phyloP scores from a whole-genome alignment of 1,140 invertebrate genomes.

The Sarcophaga bullata region DNA sequence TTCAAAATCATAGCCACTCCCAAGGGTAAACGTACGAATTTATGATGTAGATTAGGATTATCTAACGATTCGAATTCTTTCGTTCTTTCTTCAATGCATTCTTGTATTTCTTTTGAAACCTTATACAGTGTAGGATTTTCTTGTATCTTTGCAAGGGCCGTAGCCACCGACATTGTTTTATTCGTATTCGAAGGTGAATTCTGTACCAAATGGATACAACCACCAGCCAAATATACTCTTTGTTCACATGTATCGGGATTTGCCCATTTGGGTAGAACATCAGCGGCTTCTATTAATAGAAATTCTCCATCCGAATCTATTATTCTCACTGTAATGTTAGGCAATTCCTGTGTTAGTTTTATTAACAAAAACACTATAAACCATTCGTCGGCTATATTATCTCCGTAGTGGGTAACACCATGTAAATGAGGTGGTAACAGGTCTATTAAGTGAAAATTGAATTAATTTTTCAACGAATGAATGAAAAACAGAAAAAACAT shows the following conservation, averaged over 20 bases:
- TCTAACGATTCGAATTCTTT: slow-evolving; percentile 71
- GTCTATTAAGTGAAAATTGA: slow-evolving; percentile 45
- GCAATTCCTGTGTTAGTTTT: slow-evolving; percentile 78
- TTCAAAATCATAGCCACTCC: slow-evolving; percentile 84
- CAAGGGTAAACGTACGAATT: slow-evolving; percentile 83
- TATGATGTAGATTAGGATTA: slow-evolving; percentile 74
- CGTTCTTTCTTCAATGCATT: slow-evolving; percentile 68
- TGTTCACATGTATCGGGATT: slow-evolving; percentile 81
- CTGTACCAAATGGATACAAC: slow-evolving; percentile 77
- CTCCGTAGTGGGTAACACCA: slow-evolving; percentile 86
- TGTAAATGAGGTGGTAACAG: slow-evolving; percentile 76
- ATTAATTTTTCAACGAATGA: slow-evolving; percentile 42
- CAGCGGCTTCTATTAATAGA: slow-evolving; percentile 91
- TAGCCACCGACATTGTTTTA: slow-evolving; percentile 67
- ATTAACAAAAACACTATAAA: slow-evolving; percentile 87
- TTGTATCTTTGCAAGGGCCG: slow-evolving; percentile 72
- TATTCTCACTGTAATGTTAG: slow-evolving; percentile 80
- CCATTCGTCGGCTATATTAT: slow-evolving; percentile 97
- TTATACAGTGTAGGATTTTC: slow-evolving; percentile 72
- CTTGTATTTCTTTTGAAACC: slow-evolving; percentile 75
- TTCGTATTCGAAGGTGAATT: slow-evolving; percentile 67
- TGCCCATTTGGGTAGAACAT: slow-evolving; percentile 87
- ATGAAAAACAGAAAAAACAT: slow-evolving; percentile 6
- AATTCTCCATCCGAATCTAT: slow-evolving; percentile 93
- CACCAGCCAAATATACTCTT: slow-evolving; percentile 78